phyloP scores from a whole-genome alignment of 2,113 vertebrate species.

The Mugil cephalus region DNA sequence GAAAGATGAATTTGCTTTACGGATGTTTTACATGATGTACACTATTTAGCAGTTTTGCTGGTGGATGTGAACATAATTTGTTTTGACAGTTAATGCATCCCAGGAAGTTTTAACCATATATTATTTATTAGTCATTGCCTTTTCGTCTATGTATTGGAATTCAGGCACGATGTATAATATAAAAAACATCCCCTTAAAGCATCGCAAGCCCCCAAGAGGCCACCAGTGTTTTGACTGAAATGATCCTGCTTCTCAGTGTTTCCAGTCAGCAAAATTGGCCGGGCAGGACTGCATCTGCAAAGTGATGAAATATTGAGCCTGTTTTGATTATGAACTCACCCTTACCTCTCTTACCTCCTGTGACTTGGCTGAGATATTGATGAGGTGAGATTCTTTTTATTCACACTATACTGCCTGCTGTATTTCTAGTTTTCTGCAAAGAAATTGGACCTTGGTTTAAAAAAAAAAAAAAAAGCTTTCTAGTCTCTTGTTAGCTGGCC shows the following conservation, averaged over 20 bases:
- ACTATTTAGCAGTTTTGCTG: conserved; percentile 5
- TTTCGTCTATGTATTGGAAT: conserved; percentile 23
- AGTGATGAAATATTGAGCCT: conserved; percentile 66
- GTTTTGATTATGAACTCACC: conserved; percentile 70
- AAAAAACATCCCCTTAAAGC: conserved; percentile 48
- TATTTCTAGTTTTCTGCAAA: conserved; percentile 52
- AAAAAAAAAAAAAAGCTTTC: conserved; percentile 29
- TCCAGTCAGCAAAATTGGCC: conserved; percentile 51
- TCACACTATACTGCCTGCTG: conserved; percentile 35
- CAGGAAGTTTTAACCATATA: conserved; percentile 34
- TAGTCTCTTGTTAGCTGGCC: conserved; percentile 44
- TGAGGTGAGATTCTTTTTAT: conserved; percentile 54
- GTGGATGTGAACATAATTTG: conserved; percentile 35
- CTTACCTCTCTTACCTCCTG: conserved; percentile 61
- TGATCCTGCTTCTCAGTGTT: conserved; percentile 42
- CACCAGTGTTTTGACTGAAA: conserved; percentile 59
- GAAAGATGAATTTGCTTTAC: conserved; percentile 14
- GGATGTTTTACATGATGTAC: conserved; percentile 26
- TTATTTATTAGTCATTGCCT: conserved; percentile 51
- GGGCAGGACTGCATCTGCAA: conserved; percentile 58
- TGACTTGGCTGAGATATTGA: conserved; percentile 64
- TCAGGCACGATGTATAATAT: conserved; percentile 13
- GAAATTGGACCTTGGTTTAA: conserved; percentile 35
- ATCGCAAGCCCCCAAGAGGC: conserved; percentile 45
- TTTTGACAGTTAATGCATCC: conserved; percentile 46